Percentiles rank a stretch among this genome's conserved stretches.
Evolutionary conservation across 2,113 vertebrate genomes (phyloP).

Genomic region (Ceyx melanurus): DNA sequence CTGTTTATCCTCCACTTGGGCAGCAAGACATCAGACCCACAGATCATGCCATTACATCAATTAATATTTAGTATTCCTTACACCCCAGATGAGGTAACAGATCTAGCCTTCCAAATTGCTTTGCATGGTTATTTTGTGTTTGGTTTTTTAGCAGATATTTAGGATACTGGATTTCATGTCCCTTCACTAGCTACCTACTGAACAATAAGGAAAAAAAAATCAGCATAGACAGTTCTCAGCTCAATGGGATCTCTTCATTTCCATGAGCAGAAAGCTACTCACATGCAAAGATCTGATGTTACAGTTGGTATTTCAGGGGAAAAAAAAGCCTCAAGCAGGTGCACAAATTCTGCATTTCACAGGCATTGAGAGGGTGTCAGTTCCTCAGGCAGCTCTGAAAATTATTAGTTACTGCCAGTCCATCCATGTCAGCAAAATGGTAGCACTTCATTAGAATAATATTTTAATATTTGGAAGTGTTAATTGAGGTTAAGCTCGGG

Average conservation of each 20-base stretch:
- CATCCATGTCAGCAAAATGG: constrained; percentile 3
- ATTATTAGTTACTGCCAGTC: constrained; percentile 28
- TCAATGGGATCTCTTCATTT: not conserved
- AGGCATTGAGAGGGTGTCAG: constrained; percentile 3
- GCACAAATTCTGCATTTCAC: constrained; percentile 9
- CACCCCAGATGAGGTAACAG: not conserved
- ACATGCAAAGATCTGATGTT: not conserved
- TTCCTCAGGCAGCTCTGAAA: constrained; percentile 33
- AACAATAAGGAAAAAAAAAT: not conserved
- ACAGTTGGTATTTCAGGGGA: not conserved
- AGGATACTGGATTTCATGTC: not conserved
- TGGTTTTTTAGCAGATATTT: not conserved
- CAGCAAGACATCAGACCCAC: not conserved
- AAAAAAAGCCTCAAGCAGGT: constrained; percentile 7
- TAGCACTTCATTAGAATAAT: not conserved
- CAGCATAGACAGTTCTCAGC: not conserved
- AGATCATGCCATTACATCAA: not conserved
- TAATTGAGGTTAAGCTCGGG: constrained; percentile 52
- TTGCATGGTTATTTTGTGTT: fast-evolving
- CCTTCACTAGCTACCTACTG: not conserved
- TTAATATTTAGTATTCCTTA: not conserved
- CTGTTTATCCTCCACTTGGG: not conserved
- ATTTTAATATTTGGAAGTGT: constrained; percentile 24
- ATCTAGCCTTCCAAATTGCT: not conserved
- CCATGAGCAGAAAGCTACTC: not conserved